These are phyloP conservation scores for Pipistrellus kuhlii DNA, from an alignment of 2,797 vertebrate species.

Conservation along the genomic window DNA sequence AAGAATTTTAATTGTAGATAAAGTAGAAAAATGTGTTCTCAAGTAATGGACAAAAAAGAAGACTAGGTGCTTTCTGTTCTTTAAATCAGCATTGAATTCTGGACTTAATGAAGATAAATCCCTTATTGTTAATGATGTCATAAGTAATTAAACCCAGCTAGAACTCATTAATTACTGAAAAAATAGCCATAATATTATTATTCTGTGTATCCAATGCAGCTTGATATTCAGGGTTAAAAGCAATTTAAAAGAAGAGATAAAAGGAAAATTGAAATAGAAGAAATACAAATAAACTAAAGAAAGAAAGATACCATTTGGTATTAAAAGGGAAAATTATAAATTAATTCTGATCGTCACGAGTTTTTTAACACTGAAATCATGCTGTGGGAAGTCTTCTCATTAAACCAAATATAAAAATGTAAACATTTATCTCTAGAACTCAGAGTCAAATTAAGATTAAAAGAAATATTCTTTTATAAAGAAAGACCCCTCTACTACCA, in stretches of 20 bases:
- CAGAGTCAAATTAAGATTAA: conserved; percentile 26
- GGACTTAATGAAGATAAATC: conserved; percentile 54
- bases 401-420: conserved; percentile 38
- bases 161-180: conserved; percentile 56
- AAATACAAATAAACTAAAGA: background rate
- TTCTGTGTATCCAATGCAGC: conserved; percentile 5
- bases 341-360: background rate
- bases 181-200: conserved; percentile 41
- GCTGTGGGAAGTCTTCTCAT: background rate
- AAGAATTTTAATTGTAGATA: conserved; percentile 14
- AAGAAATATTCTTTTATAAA: background rate
- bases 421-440: conserved; percentile 41
- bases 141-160: conserved; percentile 55
- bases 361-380: conserved; percentile 39
- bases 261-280: background rate
- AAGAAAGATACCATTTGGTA: background rate
- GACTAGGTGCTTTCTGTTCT: background rate
- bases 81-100: background rate
- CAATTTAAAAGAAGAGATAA: background rate
- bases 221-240: background rate
- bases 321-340: background rate
- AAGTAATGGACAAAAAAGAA: background rate
- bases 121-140: conserved; percentile 29
- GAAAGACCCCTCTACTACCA: background rate
- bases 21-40: conserved; percentile 35